Percentiles rank a stretch among this genome's conserved stretches.
Evolutionary conservation across 2,113 vertebrate species (phyloP).

Genomic region (Hippocampus comes): DNA sequence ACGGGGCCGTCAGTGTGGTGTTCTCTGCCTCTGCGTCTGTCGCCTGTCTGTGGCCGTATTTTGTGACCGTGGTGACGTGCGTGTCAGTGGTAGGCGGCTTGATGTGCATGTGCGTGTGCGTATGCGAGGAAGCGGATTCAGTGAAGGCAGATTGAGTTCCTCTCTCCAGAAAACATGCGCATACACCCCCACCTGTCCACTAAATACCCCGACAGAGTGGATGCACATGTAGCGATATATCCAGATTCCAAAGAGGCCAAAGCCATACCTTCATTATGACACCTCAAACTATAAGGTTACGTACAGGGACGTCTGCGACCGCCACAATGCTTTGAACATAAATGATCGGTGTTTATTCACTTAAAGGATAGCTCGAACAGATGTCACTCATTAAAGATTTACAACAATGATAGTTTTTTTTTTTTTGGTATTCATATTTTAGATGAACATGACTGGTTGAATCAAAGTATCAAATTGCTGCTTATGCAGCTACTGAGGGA

Average conservation of each 20-base stretch:
- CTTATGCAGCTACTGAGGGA: too few relatives aligned
- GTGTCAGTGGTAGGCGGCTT: conserved; percentile 45
- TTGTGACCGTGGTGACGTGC: conserved; percentile 51
- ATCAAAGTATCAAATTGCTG: too few relatives aligned
- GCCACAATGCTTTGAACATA: conserved; percentile 48
- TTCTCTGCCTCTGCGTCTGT: conserved; percentile 39
- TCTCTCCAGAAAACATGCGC: conserved; percentile 34
- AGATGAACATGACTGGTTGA: not conserved
- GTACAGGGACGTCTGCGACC: conserved; percentile 30
- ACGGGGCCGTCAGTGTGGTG: conserved; percentile 20
- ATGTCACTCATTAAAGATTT: not conserved
- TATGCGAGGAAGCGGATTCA: conserved; percentile 42
- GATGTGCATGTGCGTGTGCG: conserved; percentile 33
- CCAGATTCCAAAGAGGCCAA: conserved; percentile 54
- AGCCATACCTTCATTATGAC: conserved; percentile 43
- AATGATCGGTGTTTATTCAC: conserved; percentile 37
- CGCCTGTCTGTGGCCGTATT: conserved; percentile 39
- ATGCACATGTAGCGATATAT: conserved; percentile 53
- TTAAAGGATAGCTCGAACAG: conserved; percentile 20
- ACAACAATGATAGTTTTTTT: conserved; percentile 2
- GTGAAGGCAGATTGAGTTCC: conserved; percentile 42
- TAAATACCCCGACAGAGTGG: conserved; percentile 36
- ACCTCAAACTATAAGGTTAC: conserved; percentile 57
- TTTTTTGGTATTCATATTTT: not conserved
- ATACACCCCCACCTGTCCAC: conserved; percentile 14